Evolutionary conservation across 2,113 vertebrate genomes (phyloP), one percentile per base, ranked within the genome.

Genomic region (Halcyon senegalensis): DNA sequence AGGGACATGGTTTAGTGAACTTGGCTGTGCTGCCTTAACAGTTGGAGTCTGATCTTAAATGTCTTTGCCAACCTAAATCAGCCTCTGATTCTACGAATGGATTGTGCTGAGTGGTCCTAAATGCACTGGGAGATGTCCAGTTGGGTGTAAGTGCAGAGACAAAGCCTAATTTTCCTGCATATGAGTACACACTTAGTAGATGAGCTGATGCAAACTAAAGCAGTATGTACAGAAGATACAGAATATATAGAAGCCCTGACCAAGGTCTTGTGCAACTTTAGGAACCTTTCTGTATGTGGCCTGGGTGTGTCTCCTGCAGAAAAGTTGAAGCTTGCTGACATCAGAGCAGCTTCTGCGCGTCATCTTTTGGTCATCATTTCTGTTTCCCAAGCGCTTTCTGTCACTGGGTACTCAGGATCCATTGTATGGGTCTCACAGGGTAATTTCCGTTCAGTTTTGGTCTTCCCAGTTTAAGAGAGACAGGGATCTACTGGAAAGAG

Each of bases 231-330:
- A 5, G 50, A 50, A 50, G 23, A 50, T 50, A 24, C 13, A 51
- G 50, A 51, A 25, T n/a, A 1, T n/a, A 5, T 30, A 51, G 16
- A 33, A 68, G 33, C 5, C 0, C 0, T 14, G 20, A 11, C 51
- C 44, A 27, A 24, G 23, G 35, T 23, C 39, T 15, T 10, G 33
- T 56, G 28, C 23, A 60, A 10, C 31, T 50, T 60, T 39, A 33
- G 59, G 46, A 87, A 16, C 60, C 10, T 58, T 44, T 85, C 30
- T 79, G 2, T 18, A 16, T 37, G 23, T 59, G 70, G 2, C 23
- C 51, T 60, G 33, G 10, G 3, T 28, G 16, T 41, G 27, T n/a
- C 39, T 68, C 53, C 33, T 72, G 56, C 39, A 68, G 46, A 68
- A 72, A 74, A 3, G 7, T 5, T 75, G 31, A 28, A 33, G 46